Evolutionary conservation across 2,888 invertebrate species (phyloP).

Genomic region (Meteorus colon): DNA sequence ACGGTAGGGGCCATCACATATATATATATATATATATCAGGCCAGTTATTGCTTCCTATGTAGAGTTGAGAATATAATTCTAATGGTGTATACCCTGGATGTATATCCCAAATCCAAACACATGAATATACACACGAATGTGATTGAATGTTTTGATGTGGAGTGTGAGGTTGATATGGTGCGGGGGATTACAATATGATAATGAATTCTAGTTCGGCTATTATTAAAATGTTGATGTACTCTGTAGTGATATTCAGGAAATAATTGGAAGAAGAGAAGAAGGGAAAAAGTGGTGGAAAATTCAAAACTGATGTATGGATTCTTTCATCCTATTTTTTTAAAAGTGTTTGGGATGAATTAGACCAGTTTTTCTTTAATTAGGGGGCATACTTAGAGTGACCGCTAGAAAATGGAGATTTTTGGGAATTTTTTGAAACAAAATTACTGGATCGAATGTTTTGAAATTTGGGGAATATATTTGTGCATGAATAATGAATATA

Average conservation of each 20-base stretch:
- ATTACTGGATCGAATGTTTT: too few species aligned
- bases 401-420: too few species aligned
- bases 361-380: too few species aligned
- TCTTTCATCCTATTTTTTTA: too few species aligned
- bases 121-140: conserved; percentile 18
- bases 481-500: too few species aligned
- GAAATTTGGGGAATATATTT: too few species aligned
- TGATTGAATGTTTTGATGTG: neutral
- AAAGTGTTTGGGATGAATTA: too few species aligned
- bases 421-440: too few species aligned
- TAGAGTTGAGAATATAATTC: conserved; percentile 32
- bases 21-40: conserved; percentile 47
- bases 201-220: neutral
- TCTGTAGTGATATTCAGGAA: neutral
- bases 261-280: neutral
- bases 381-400: too few species aligned
- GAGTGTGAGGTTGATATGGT: neutral
- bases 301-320: neutral
- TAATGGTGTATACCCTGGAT: conserved; percentile 33
- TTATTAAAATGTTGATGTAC: neutral
- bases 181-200: neutral
- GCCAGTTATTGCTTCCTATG: conserved; percentile 64
- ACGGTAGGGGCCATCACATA: neutral
- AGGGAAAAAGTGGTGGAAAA: neutral
- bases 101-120: conserved; percentile 20